These are phyloP conservation scores for Dendrocincla fuliginosa DNA, from an alignment of 2,797 vertebrate species.

Conservation along the genomic window DNA sequence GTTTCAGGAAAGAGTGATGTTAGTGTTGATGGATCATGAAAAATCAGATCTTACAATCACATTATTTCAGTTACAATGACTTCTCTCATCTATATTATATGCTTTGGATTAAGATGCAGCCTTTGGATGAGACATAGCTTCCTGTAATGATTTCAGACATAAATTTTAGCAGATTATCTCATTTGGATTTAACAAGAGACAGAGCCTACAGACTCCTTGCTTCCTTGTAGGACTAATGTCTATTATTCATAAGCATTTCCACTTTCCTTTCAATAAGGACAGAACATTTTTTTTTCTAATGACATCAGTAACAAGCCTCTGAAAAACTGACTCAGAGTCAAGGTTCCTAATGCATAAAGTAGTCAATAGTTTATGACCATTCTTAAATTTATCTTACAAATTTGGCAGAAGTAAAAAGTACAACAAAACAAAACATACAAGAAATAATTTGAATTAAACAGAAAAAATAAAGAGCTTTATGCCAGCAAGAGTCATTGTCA, in stretches of 20 bases:
- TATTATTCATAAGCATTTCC: constrained; percentile 25
- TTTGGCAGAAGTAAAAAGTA: not conserved
- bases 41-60: not conserved
- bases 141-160: constrained; percentile 29
- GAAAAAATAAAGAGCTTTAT: not conserved
- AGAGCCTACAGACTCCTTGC: not conserved
- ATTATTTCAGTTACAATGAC: constrained; percentile 6
- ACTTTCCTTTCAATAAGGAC: not conserved
- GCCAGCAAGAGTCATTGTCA: not conserved
- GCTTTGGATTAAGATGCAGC: not conserved
- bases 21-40: not conserved
- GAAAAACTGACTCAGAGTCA: not conserved
- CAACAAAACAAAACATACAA: not conserved
- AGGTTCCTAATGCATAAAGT: not conserved
- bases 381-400: not conserved
- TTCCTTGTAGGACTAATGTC: not conserved
- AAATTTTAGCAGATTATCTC: constrained; percentile 40
- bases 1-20: not conserved
- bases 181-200: constrained; percentile 26
- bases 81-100: not conserved
- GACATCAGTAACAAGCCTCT: not conserved
- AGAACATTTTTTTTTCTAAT: not conserved
- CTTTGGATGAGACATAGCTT: not conserved
- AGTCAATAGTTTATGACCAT: not conserved
- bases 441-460: not conserved